A percentile compares a stretch with the other conserved stretches of the same genome.
Evolutionary conservation across 2,797 vertebrate species (phyloP).

Genomic region (Poeciliopsis gracilis): DNA sequence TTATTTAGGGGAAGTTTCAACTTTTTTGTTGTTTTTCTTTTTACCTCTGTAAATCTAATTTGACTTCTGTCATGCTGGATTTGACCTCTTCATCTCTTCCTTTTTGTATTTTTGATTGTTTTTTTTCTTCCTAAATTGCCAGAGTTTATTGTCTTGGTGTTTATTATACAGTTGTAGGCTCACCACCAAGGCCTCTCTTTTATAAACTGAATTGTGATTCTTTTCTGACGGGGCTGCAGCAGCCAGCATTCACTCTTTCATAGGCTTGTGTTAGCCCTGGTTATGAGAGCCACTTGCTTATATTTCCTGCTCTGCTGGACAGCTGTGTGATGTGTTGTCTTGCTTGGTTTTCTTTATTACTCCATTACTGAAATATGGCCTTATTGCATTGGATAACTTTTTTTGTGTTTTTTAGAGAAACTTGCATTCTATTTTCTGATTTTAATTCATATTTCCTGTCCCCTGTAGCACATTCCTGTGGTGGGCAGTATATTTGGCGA

Average conservation of each 20-base stretch:
- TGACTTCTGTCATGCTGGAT: constrained; percentile 1
- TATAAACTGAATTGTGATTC: constrained; percentile 21
- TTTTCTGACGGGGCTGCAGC: constrained; percentile 35
- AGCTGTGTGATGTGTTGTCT: constrained; percentile 45
- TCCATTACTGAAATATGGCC: constrained; percentile 53
- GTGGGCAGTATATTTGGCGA: constrained; percentile 96
- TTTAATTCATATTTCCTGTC: constrained; percentile 16
- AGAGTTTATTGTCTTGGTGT: constrained; percentile 10
- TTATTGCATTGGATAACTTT: constrained; percentile 17
- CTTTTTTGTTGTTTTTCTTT: constrained; percentile 4
- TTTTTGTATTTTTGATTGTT: not conserved
- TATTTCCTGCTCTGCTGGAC: constrained; percentile 44
- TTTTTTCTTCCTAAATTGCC: constrained; percentile 1
- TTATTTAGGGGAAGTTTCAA: constrained; percentile 28
- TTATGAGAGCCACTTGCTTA: constrained; percentile 59
- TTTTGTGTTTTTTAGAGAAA: not conserved
- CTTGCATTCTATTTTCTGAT: constrained; percentile 10
- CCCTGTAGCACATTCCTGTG: constrained; percentile 90
- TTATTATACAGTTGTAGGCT: not conserved
- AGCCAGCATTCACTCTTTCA: not conserved
- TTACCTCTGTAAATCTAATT: not conserved
- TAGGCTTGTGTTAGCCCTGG: constrained; percentile 18
- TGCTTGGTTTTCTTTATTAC: constrained; percentile 51
- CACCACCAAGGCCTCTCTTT: constrained; percentile 21
- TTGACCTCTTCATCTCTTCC: not conserved